Evolutionary conservation across 1,140 invertebrate species (phyloP).

Genomic region (Dendrolimus kikuchii): DNA sequence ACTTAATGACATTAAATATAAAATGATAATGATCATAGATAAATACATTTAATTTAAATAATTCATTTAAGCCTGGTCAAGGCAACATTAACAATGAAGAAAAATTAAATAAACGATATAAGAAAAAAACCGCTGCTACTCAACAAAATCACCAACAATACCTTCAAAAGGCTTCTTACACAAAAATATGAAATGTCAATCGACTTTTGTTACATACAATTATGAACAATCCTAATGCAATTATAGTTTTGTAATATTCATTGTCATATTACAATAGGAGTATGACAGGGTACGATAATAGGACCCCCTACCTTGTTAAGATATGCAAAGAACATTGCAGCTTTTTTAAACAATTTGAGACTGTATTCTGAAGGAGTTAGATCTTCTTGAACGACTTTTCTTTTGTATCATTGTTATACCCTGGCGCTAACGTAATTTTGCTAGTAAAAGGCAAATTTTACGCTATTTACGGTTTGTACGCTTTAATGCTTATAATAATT

Average conservation of each 20-base stretch:
- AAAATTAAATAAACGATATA: too few species aligned
- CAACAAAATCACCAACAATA: too few species aligned
- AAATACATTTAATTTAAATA: too few species aligned
- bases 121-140: too few species aligned
- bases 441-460: conserved; percentile 4
- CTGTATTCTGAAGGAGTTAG: not conserved
- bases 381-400: too few species aligned
- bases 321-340: not conserved
- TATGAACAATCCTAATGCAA: conserved; percentile 5
- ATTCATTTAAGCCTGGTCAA: too few species aligned
- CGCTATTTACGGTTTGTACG: not conserved
- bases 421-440: conserved; percentile 7
- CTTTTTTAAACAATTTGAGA: not conserved
- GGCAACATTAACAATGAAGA: too few species aligned
- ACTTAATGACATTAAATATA: too few species aligned
- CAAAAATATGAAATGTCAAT: conserved; percentile 20
- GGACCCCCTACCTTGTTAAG: conserved; percentile 8
- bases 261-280: conserved; percentile 8
- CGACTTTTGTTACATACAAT: conserved; percentile 7
- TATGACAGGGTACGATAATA: conserved; percentile 8
- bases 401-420: too few species aligned
- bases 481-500: too few species aligned
- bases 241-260: conserved; percentile 8
- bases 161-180: not conserved
- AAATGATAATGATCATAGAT: too few species aligned